These are phyloP conservation scores for Psittacula cyanocephala DNA, from an alignment of 2,113 vertebrate genomes.

Conservation along the genomic window DNA sequence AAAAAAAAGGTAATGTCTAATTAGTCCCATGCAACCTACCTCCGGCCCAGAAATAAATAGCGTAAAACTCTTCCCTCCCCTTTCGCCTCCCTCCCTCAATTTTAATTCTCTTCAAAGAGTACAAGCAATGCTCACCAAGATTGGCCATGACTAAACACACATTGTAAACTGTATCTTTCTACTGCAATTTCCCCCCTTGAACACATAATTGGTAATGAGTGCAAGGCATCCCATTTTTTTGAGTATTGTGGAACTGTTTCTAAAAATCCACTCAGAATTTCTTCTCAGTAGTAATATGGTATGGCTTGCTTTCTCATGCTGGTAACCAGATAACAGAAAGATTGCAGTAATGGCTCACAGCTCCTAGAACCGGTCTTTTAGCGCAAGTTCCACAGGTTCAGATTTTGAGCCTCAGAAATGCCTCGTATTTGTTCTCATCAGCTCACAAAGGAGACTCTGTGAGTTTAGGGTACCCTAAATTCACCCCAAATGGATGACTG, in stretches of 20 bases:
- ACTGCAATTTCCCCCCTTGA: background rate
- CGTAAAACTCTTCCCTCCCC: background rate
- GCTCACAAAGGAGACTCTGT: background rate
- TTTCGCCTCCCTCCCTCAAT: background rate
- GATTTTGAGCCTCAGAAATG: background rate
- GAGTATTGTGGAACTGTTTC: background rate
- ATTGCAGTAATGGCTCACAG: background rate
- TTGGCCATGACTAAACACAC: background rate
- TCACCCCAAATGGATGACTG: background rate
- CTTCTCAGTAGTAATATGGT: background rate
- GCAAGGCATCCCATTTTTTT: background rate
- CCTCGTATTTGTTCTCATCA: background rate
- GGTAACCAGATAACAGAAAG: background rate
- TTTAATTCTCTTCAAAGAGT: background rate
- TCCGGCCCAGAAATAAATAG: background rate
- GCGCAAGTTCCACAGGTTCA: background rate
- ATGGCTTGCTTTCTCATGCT: background rate
- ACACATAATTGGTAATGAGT: background rate
- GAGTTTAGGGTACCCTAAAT: background rate
- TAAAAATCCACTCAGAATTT: background rate
- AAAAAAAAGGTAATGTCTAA: background rate
- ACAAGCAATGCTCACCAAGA: background rate
- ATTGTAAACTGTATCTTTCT: background rate
- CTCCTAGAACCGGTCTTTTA: background rate
- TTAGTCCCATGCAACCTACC: background rate